Percentiles rank a stretch among this genome's conserved stretches.
Evolutionary conservation across 2,113 vertebrate genomes (phyloP).

Genomic region (Petaurus breviceps): DNA sequence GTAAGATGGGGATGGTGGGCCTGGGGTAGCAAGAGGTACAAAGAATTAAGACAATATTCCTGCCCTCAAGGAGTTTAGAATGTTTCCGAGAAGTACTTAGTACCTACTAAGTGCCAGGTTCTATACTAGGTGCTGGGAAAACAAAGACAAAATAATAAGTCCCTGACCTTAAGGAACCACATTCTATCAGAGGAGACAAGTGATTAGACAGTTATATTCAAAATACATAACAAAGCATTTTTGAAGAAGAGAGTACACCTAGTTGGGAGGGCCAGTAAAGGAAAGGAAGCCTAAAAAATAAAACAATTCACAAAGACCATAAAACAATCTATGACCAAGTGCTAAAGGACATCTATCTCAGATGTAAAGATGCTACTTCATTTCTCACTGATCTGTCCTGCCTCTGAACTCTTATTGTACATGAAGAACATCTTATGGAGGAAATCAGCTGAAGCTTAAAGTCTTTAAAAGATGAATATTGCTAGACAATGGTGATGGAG

Average conservation of each 20-base stretch:
- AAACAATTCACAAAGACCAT: background rate
- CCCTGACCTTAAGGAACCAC: background rate
- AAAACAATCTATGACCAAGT: background rate
- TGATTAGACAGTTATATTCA: background rate
- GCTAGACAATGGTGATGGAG: background rate
- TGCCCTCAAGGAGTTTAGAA: background rate
- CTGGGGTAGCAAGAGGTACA: background rate
- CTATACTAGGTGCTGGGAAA: background rate
- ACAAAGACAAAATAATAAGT: background rate
- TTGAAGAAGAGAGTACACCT: background rate
- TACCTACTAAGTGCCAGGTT: background rate
- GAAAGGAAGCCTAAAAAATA: background rate
- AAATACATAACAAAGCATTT: background rate
- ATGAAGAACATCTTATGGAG: background rate
- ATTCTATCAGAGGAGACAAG: background rate
- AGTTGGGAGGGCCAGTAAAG: background rate
- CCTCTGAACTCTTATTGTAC: background rate
- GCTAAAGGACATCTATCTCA: background rate
- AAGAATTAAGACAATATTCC: background rate
- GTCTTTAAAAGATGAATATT: background rate
- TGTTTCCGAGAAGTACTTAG: background rate
- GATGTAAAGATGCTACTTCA: background rate
- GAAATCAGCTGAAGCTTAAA: background rate
- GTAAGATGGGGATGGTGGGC: background rate
- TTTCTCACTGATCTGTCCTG: background rate